These are phyloP conservation scores for Phengaris arion DNA, from an alignment of 2,888 invertebrate species.

Conservation along the genomic window DNA sequence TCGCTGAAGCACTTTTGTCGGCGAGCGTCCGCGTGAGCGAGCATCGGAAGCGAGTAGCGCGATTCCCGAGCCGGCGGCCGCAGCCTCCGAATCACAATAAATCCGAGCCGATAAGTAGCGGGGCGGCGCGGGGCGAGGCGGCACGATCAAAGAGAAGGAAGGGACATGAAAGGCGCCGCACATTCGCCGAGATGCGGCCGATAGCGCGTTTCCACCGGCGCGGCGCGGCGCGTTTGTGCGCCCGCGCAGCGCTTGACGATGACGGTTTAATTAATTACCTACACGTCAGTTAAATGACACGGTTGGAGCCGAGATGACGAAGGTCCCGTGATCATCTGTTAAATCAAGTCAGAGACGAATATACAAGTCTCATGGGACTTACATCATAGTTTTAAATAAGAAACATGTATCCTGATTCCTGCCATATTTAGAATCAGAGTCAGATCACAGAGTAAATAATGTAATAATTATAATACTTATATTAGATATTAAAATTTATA, in stretches of 20 bases:
- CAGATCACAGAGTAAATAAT: too few relatives aligned
- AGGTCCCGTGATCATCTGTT: constrained; percentile 41
- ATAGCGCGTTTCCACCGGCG: constrained; percentile 61
- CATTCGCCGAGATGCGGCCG: constrained; percentile 57
- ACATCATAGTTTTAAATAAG: neutral
- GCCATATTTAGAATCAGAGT: too few relatives aligned
- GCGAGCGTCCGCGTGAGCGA: constrained; percentile 52
- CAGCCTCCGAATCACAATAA: constrained; percentile 77
- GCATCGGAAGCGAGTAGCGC: constrained; percentile 45
- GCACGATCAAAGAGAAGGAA: constrained; percentile 73
- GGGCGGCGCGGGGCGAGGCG: constrained; percentile 57
- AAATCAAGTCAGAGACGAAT: neutral
- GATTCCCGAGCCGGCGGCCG: constrained; percentile 39
- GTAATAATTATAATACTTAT: too few relatives aligned
- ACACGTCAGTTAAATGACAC: constrained; percentile 58
- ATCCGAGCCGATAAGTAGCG: constrained; percentile 79
- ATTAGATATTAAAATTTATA: too few relatives aligned
- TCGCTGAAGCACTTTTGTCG: constrained; percentile 48
- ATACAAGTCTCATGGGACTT: neutral
- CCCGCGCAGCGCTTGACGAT: constrained; percentile 39
- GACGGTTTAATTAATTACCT: constrained; percentile 68
- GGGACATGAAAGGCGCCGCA: constrained; percentile 73
- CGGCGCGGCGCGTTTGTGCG: constrained; percentile 61
- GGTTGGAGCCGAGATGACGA: constrained; percentile 52
- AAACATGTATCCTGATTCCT: neutral